Evolutionary conservation across 2,888 invertebrate genomes (phyloP), one percentile per base, ranked within the genome.

Genomic region (Microctonus brassicae): DNA sequence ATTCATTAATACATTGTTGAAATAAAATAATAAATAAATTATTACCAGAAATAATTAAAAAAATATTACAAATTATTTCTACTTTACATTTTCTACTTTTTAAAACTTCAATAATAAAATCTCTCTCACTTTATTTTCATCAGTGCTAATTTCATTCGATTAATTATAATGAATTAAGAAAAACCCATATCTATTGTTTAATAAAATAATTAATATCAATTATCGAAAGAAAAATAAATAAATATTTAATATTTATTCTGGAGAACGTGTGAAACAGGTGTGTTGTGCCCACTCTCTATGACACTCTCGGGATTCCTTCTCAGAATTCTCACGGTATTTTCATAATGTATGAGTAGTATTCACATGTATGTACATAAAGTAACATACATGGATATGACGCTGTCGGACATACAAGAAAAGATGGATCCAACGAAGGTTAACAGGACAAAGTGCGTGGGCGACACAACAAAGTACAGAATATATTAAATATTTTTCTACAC

Each of bases 281-380:
- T 72, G 72, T 26, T 53, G 55, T 53, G 29, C 55, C 58, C 26
- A 42, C 64, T 57, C 39, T 29, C 47, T 42, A 70, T 34, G 57
- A 57, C 52, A 63, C 47, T 63, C 66, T 36, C 66, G 67, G 62
- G 67, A 72, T 67, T 71, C 67, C 62, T 68, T 67, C 67, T 57
- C 26, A 72, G 67, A 67, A 72, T 72, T 72, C 72, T 67, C 67
- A 72, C 63, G 67, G 26, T 53, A 29, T 22, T 60, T 17, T n/a
- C 33, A 33, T 34, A 33, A 24, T 60, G 60, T 60, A 9, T 17
- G 36, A 34, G 7, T 3, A 29, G 29, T 29, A 29, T 29, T 5
- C 7, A 29, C 7, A 7, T 29, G 7, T 5, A 29, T 22, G 22
- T 60, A 13, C 6, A 20, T 20, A 34, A 20, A 13, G 9, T 17